phyloP scores from a whole-genome alignment of 2,797 vertebrate genomes.

The Glyptemys insculpta region DNA sequence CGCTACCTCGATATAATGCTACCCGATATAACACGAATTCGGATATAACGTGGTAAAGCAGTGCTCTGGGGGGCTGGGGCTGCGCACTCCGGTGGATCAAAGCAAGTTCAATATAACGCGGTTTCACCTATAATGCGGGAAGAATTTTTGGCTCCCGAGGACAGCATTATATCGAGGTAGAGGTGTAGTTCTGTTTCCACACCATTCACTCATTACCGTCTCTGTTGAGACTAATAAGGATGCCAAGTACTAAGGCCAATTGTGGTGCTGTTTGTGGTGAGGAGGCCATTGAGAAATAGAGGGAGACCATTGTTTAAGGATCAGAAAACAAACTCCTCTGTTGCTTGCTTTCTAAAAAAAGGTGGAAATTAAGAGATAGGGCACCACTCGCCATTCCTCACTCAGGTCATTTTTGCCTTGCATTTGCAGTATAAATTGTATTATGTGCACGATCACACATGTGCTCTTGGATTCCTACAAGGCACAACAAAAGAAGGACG shows the following conservation, averaged over 20 bases:
- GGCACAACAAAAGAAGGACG: slow-evolving; percentile 46
- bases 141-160: too few relatives aligned
- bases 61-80: too few relatives aligned
- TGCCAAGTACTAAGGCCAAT: not conserved
- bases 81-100: too few relatives aligned
- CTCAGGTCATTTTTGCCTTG: not conserved
- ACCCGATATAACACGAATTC: too few relatives aligned
- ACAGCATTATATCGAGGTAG: too few relatives aligned
- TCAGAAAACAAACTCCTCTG: not conserved
- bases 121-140: too few relatives aligned
- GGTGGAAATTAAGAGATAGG: not conserved
- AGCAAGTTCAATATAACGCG: too few relatives aligned
- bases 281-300: not conserved
- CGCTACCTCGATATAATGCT: not conserved
- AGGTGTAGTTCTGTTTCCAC: not conserved
- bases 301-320: not conserved
- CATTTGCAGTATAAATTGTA: not conserved
- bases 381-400: not conserved
- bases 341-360: not conserved
- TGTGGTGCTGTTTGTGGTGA: not conserved
- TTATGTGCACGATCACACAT: fast-evolving
- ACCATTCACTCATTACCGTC: not conserved
- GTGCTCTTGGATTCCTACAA: not conserved
- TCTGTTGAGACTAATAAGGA: not conserved
- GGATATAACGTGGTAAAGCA: too few relatives aligned